Evolutionary conservation across 2,888 invertebrate species (phyloP), one percentile per base, ranked within the genome.

Genomic region (Steinernema scapterisci): DNA sequence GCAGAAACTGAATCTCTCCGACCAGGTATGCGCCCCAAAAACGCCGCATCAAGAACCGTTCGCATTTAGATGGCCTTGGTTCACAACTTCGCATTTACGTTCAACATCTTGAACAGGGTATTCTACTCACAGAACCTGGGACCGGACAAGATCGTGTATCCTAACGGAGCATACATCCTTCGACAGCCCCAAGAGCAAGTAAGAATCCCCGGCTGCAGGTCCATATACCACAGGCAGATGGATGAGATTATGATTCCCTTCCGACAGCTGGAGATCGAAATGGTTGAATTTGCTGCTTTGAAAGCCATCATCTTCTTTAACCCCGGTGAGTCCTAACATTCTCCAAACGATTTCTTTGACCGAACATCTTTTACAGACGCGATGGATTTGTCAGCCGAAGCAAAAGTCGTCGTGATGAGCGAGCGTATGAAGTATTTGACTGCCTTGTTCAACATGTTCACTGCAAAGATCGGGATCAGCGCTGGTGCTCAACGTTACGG

Each of bases 131-230:
- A 82, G 1, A 84, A 86, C 71, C 79, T 85, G 63, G 86, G 86
- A n/a, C 86, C 85, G 13, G 86, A 86, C 73, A 87, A 87, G 78
- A 86, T 86, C 71, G 86, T 85, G 74, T 86, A 84, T 77, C 84
- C 81, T 23, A 86, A 84, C 72, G 86, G 86, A 21, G 86, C 86
- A 9, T 86, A 82, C 79, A 86, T 86, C 75, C 80, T 86, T 77
- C 75, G 86, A 70, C 82, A 86, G 71, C 84, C 85, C 16, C 86
- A 86, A 75, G 83, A 85, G 75, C 79, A 80, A 70, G 85, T 86
- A 27, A 82, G 83, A 77, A 81, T 86, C 1, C 86, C 86, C 13
- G 86, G 86, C 45, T 86, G 86, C 75, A 79, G 85, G 19, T 82
- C 84, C 13, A 86, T 86, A 73, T 86, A 86, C 78, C 84, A 86